Evolutionary conservation across 2,888 invertebrate species (phyloP).

Genomic region (Standfussiana lucernea): DNA sequence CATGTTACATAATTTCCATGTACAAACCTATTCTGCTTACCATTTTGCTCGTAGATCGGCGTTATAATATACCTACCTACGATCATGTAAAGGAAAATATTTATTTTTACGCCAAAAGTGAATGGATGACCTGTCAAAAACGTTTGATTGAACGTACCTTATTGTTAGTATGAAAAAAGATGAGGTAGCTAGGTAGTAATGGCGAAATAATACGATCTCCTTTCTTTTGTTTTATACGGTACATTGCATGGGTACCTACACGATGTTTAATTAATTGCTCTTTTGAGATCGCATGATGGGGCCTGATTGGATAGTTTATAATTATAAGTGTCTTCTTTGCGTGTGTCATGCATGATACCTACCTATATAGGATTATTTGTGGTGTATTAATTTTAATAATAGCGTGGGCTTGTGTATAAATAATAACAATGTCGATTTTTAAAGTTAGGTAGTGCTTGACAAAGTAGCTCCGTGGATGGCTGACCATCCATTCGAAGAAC

Average conservation of each 20-base stretch:
- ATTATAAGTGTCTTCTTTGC: conserved; percentile 1
- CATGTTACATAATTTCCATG: not conserved
- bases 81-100: conserved; percentile 36
- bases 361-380: not conserved
- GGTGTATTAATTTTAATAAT: not conserved
- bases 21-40: not conserved
- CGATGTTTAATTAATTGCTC: conserved; percentile 29
- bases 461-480: no score
- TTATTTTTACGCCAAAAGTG: conserved; percentile 58
- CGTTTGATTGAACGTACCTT: conserved; percentile 52
- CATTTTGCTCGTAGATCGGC: not conserved
- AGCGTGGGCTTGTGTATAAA: not conserved
- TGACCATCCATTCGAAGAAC: no score
- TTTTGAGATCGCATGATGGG: conserved; percentile 18
- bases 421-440: not conserved
- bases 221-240: conserved; percentile 15
- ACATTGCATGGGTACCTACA: not conserved
- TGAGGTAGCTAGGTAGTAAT: conserved; percentile 33
- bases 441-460: not conserved
- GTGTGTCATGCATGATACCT: not conserved
- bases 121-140: conserved; percentile 58
- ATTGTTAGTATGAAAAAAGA: conserved; percentile 54
- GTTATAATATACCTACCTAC: not conserved
- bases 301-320: not conserved
- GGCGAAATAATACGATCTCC: conserved; percentile 38